Percentiles rank a stretch among this genome's conserved stretches.
Conservation (phyloP, 2,888 invertebrate species). For the Julus scandinavius region DNA sequence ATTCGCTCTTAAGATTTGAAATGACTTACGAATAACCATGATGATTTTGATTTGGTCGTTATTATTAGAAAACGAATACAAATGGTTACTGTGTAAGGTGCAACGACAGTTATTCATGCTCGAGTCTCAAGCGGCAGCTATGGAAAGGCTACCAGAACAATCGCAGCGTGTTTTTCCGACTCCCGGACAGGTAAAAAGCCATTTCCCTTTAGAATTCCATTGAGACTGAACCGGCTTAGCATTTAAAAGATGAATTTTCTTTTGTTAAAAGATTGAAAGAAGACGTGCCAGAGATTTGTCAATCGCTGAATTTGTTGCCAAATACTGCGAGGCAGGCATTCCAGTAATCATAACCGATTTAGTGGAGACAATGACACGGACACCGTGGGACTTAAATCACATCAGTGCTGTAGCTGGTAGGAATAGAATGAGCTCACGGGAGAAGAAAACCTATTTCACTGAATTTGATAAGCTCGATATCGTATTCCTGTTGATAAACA, state of each 20-base stretch:
- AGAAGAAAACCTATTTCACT: background rate
- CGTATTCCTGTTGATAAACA: no score
- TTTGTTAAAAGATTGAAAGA: constrained; percentile 46
- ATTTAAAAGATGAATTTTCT: background rate
- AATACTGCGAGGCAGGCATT: constrained; percentile 51
- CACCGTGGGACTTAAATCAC: constrained; percentile 55
- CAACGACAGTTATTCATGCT: constrained; percentile 53
- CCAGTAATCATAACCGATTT: constrained; percentile 56
- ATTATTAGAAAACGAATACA: constrained; percentile 53
- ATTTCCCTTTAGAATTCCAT: background rate
- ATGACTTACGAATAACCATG: background rate
- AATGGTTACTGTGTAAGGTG: constrained; percentile 53
- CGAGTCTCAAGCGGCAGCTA: constrained; percentile 54
- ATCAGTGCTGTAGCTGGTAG: constrained; percentile 53
- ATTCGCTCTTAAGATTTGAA: background rate
- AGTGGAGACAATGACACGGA: constrained; percentile 53
- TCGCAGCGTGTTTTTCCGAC: constrained; percentile 53
- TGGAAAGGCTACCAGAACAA: constrained; percentile 54
- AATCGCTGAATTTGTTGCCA: constrained; percentile 51
- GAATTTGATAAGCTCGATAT: no score
- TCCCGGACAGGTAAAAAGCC: constrained; percentile 39
- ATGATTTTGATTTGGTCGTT: background rate
- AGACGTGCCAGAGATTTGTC: constrained; percentile 50
- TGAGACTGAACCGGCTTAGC: background rate
- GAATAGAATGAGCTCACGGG: background rate